A percentile compares a stretch with the other conserved stretches of the same genome.
Conservation (phyloP, 2,113 vertebrate species). For the Aspiorhynchus laticeps region DNA sequence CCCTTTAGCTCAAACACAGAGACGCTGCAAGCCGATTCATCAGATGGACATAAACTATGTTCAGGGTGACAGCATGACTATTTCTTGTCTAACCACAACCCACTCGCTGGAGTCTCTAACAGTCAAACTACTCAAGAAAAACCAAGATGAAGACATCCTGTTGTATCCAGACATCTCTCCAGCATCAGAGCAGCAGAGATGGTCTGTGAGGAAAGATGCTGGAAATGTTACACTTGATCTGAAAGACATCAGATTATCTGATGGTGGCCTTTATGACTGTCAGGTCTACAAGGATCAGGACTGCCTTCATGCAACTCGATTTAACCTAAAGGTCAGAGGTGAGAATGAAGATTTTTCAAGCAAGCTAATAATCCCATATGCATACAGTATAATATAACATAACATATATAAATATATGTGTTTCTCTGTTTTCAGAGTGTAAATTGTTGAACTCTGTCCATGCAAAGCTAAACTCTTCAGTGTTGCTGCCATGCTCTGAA, state of each 20-base stretch:
- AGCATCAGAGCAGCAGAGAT: background rate
- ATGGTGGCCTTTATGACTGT: background rate
- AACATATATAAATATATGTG: background rate
- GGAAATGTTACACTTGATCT: background rate
- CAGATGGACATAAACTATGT: background rate
- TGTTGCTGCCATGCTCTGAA: background rate
- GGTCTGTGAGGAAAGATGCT: constrained; percentile 10
- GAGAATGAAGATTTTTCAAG: background rate
- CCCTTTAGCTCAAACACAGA: background rate
- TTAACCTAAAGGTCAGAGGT: background rate
- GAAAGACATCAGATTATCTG: background rate
- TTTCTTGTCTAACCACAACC: background rate
- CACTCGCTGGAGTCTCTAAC: background rate
- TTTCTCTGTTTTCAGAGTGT: constrained; percentile 5
- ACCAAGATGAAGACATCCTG: background rate
- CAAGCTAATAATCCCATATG: background rate
- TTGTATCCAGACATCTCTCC: background rate
- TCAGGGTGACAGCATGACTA: background rate
- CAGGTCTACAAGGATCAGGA: background rate
- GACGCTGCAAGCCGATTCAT: background rate
- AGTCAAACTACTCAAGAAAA: background rate
- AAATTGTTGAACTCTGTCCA: background rate
- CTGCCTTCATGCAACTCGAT: background rate
- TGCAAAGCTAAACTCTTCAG: background rate
- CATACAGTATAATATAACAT: background rate